Evolutionary conservation across 2,113 vertebrate genomes (phyloP), one percentile per base, ranked within the genome.

Genomic region (Myiozetetes cayanensis): DNA sequence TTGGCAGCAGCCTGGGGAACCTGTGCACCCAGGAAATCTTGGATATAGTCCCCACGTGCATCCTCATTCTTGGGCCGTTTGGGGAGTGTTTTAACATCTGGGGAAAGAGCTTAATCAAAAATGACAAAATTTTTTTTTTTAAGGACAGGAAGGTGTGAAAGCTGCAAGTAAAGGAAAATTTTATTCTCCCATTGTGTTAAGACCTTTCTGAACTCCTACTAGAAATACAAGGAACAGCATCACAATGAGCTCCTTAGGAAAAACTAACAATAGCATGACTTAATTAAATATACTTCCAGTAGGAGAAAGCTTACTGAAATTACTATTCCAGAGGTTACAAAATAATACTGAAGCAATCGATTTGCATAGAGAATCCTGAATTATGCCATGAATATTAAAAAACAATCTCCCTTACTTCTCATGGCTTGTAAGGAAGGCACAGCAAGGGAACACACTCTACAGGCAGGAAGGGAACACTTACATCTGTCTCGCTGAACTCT

Each of bases 41-140:
- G 16, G 25, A 4, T 52, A 30, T 1, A 1, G 9, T 21, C 87
- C 37, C n/a, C 25, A 14, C 0, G 0, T 1, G 1, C 3, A 0
- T 13, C 23, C 27, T 73, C 15, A 2, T 33, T 47, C 12, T n/a
- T 56, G 12, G 39, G 28, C 49, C 8, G 0, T 21, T 53, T 28
- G 15, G 35, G 25, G 37, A 20, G 24, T 52, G 14, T 31, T 46
- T 59, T 53, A 88, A 65, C 27, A 31, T 27, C n/a, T 53, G 30
- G 27, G 62, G n/a, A 41, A 62, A 37, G 35, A 62, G 8, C 41
- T 52, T 63, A 21, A 55, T 33, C 15, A 59, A 72, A 85, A 75
- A 41, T 49, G 2, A 14, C 13, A 80, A 78, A 77, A 16, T 20
- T 23, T 7, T 82, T 61, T 67, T 82, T 61, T 67, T 43, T 30